Base-by-base conservation (phyloP, 2,888 invertebrate species). In the Drosophila trichaetosa region DNA sequence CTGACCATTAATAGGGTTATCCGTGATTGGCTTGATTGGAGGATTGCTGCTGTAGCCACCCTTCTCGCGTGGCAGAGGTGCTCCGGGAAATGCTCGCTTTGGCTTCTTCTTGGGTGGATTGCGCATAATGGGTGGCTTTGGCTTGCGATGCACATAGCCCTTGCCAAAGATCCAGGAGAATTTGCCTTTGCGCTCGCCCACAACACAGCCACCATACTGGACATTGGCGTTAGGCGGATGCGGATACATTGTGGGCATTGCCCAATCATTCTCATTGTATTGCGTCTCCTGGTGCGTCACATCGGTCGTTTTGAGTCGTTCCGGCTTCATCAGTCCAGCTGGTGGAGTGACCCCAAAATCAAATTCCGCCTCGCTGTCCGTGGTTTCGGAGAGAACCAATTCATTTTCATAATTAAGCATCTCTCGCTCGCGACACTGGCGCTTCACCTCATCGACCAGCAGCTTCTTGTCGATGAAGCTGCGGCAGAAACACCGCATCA, bases 311-410 rank as follows among this genome's bases (percentile, higher is more conserved):
- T 93, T 92, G 58, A 94, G 93, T 13, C 95, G 93, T 66, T 95
- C 94, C 2, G 95, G 94, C 78, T 95, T 95, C 59, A 96, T 95
- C 46, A 96, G 94, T 0, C 95, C 96, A 49, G 95, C 96, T 0
- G 96, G 96, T 1, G 96, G 96, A 0, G 96, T 96, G 61, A 96
- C 96, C 70, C 96, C 96, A 48, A 96, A 95, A 82, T 96, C 96
- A 92, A 95, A 94, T 66, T 96, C 96, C 2, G 95, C 95, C 71
- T 95, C 95, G 29, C 91, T 92, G 27, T 93, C 93, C 13, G 90
- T 89, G 11, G 92, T 92, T 24, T 93, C 93, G 0, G 93, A 89
- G 0, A 93, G 78, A 0, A 91, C 82, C 21, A 93, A 70, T 0
- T 79, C 74, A 10, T 91, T 76, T 33, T 83, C 85, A 31, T 91